phyloP scores from a whole-genome alignment of 2,888 invertebrate species.

The Phengaris alcon region DNA sequence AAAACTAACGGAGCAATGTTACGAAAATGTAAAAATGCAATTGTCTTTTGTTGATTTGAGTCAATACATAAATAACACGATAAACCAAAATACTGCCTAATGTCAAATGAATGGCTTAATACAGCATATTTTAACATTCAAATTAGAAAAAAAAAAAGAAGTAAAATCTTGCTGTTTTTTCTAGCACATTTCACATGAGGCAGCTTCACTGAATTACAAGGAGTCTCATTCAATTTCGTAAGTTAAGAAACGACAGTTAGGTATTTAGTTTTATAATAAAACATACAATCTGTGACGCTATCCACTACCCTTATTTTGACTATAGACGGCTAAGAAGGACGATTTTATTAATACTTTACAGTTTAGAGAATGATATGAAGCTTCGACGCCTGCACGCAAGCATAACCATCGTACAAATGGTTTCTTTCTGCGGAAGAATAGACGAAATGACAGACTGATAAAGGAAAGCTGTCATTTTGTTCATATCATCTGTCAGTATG shows the following conservation, averaged over 20 bases:
- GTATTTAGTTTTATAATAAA: background rate
- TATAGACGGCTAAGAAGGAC: conserved; percentile 9
- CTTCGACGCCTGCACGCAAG: background rate
- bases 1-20: conserved; percentile 15
- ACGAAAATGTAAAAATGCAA: conserved; percentile 5
- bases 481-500: too few relatives aligned
- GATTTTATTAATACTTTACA: background rate
- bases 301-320: background rate
- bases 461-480: too few relatives aligned
- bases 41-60: conserved; percentile 11
- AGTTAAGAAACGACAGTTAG: background rate
- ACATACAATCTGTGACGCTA: too few relatives aligned
- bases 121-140: background rate
- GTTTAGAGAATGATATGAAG: background rate
- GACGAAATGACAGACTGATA: too few relatives aligned
- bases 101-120: background rate
- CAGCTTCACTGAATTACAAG: background rate
- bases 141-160: background rate
- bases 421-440: too few relatives aligned
- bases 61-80: background rate
- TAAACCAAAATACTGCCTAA: background rate
- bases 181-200: background rate
- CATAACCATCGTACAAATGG: too few relatives aligned
- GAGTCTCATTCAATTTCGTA: background rate
- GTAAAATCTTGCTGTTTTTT: background rate